Base-by-base conservation (phyloP, 2,797 vertebrate species). In the Rhyacichthys aspro region DNA sequence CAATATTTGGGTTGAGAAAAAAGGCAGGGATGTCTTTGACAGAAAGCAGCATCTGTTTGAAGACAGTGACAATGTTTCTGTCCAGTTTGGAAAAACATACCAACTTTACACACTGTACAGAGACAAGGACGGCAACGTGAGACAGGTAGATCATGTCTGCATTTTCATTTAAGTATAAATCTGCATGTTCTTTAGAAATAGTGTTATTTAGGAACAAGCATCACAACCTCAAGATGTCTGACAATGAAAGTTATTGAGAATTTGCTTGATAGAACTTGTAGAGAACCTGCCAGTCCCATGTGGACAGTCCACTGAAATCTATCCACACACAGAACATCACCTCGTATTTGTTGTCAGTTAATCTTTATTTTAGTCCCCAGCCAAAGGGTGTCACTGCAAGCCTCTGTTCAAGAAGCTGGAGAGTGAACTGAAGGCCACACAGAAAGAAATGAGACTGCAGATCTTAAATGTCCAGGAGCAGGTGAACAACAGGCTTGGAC, bases 41-140 rank as follows among this genome's bases (percentile, higher is more conserved):
- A 33, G 12, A 8, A 59, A 55, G 56, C 67, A 54, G 19, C 39
- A 74, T 42, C 43, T 92, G 5, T 89, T 87, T 0, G 50, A 33
- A 5, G 67, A 84, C 3, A 54, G 33, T 11, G 67, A 64, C 9
- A 23, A 63, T 9, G 11, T 85, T 0, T 83, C 90, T 1, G 88
- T 88, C 3, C 91, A 91, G 0, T 88, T 91, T 58, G 90, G 89
- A 76, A 91, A 90, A 61, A 89, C 91, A 0, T 96, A 92, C 78
- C 95, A 95, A 80, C 91, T 97, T 0, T 96, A 94, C 76, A 96
- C 95, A 0, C 90, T 96, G 2, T 96, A 95, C 71, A 87, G 94
- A 7, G 95, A 94, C 15, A 92, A 91, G 81, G 92, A 96, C 0
- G 95, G 95, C 11, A 92, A 90, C 76, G 85, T 97, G 67, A 93